Percentiles rank a stretch among this genome's conserved stretches.
Conservation (phyloP, 1,140 invertebrate species). For the Acyrthosiphon pisum region DNA sequence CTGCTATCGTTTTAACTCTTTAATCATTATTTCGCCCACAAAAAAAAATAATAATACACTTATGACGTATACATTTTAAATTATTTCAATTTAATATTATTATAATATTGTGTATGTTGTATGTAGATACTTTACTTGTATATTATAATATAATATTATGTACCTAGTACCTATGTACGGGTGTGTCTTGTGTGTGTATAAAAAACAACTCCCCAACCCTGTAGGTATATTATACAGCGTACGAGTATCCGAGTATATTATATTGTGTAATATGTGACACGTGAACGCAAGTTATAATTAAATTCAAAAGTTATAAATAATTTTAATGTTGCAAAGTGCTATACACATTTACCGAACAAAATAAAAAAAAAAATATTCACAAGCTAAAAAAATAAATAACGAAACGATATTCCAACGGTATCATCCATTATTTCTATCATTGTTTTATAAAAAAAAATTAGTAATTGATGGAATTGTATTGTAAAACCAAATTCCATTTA, state of each 20-base stretch:
- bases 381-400: background rate
- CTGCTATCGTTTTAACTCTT: background rate
- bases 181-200: background rate
- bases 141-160: too few species aligned
- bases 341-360: background rate
- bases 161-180: too few species aligned
- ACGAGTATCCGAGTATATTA: background rate
- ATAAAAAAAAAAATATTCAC: background rate
- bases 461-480: too few species aligned
- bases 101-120: background rate
- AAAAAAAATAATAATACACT: background rate
- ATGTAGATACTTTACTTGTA: background rate
- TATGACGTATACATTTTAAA: background rate
- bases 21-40: background rate
- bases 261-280: slow-evolving; percentile 2
- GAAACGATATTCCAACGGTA: background rate
- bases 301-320: slow-evolving; percentile 20
- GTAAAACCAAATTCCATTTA: background rate
- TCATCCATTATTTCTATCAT: background rate
- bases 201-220: background rate
- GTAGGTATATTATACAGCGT: background rate
- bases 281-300: slow-evolving; percentile 5
- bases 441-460: background rate
- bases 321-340: slow-evolving; percentile 15
- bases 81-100: background rate